These are phyloP conservation scores for Gracilinanus agilis DNA, from an alignment of 2,113 vertebrate genomes.

Conservation along the genomic window DNA sequence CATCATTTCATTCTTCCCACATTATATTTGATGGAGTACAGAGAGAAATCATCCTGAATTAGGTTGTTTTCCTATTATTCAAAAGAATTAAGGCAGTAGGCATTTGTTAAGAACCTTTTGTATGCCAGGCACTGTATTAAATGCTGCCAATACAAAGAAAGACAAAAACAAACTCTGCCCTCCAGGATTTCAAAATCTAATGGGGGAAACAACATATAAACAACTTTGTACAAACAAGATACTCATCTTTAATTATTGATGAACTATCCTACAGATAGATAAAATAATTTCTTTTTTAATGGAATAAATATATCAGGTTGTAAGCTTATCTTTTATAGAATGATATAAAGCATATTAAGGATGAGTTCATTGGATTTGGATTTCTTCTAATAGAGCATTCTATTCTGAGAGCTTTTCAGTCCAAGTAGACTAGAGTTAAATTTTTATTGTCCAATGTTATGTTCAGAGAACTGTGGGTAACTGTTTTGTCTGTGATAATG, in stretches of 20 bases:
- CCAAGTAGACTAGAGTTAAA: neutral
- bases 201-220: neutral
- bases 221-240: neutral
- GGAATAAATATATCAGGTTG: neutral
- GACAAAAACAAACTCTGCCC: neutral
- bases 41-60: neutral
- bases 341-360: neutral
- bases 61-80: neutral
- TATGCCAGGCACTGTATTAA: neutral
- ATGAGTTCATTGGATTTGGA: neutral
- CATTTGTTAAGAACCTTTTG: neutral
- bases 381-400: neutral
- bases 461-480: neutral
- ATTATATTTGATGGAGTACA: neutral
- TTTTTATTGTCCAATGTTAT: neutral
- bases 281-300: neutral
- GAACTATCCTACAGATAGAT: neutral
- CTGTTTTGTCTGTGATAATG: neutral
- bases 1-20: neutral
- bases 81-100: neutral
- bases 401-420: neutral
- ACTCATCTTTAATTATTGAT: neutral
- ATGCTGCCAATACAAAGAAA: neutral
- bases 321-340: neutral
- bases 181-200: neutral